Conservation (phyloP, 2,797 vertebrate genomes). For the Gymnodraco acuticeps region DNA sequence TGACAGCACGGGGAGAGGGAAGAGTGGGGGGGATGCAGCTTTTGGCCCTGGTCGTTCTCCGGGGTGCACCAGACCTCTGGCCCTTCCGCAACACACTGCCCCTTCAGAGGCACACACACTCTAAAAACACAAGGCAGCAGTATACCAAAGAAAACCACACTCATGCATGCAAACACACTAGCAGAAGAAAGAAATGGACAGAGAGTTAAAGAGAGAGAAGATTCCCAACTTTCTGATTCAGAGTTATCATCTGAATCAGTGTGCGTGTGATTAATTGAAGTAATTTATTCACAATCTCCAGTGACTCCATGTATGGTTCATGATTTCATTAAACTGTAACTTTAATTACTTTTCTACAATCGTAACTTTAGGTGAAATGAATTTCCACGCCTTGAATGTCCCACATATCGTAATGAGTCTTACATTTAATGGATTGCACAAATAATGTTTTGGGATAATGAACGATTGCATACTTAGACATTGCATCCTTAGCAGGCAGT, state of each 20-base stretch:
- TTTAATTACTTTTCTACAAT: conserved; percentile 83
- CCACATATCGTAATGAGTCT: conserved; percentile 69
- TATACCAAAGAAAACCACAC: conserved; percentile 4
- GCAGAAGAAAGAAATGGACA: conserved; percentile 8
- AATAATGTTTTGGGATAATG: conserved; percentile 67
- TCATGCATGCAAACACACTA: conserved; percentile 18
- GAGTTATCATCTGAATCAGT: conserved; percentile 73
- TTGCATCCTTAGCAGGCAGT: conserved; percentile 22
- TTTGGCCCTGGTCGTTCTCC: conserved; percentile 61
- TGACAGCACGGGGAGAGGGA: conserved; percentile 73
- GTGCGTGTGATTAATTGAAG: conserved; percentile 82
- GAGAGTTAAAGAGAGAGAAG: conserved; percentile 36
- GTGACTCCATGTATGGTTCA: conserved; percentile 78
- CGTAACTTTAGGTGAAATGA: conserved; percentile 76
- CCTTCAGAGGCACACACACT: conserved; percentile 49
- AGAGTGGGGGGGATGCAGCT: conserved; percentile 54
- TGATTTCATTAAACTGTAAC: conserved; percentile 82
- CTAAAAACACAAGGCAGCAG: conserved; percentile 22
- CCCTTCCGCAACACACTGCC: conserved; percentile 48
- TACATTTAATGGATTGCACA: conserved; percentile 71
- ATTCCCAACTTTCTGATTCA: conserved; percentile 64
- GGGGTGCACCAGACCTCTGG: conserved; percentile 66
- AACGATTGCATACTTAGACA: conserved; percentile 59
- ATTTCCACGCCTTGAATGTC: conserved; percentile 66
- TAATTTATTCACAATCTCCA: conserved; percentile 80